Conservation (phyloP, 2,888 invertebrate genomes). For the Drosophila crucigera region DNA sequence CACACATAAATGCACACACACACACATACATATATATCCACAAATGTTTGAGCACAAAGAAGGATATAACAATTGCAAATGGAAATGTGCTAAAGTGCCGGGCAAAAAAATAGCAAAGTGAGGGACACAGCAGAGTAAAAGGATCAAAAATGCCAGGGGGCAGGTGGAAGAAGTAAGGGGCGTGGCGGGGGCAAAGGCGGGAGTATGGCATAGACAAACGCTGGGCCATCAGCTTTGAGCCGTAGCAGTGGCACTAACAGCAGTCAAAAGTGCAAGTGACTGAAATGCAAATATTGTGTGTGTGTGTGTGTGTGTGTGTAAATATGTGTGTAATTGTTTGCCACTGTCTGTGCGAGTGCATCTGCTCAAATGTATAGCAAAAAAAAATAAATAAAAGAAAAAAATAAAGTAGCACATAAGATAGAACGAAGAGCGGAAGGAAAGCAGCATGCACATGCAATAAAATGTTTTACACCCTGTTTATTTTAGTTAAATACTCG, state of each 20-base stretch:
- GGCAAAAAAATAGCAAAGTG: constrained; percentile 37
- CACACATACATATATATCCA: constrained; percentile 6
- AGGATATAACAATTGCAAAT: constrained; percentile 80
- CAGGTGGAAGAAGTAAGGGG: background rate
- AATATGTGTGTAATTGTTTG: constrained; percentile 30
- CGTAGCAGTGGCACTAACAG: constrained; percentile 18
- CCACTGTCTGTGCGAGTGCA: constrained; percentile 36
- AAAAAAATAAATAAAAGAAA: background rate
- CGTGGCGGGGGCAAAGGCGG: too few species aligned
- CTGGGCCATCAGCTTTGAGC: constrained; percentile 34
- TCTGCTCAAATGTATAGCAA: constrained; percentile 59
- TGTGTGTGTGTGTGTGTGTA: background rate
- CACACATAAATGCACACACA: constrained; percentile 3
- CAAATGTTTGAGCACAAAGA: constrained; percentile 62
- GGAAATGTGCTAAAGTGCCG: constrained; percentile 79
- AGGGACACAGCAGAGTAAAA: constrained; percentile 38
- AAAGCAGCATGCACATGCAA: constrained; percentile 49
- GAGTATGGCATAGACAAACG: constrained; percentile 26
- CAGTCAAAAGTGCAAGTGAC: constrained; percentile 77
- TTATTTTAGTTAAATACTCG: constrained; percentile 81
- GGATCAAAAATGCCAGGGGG: constrained; percentile 38
- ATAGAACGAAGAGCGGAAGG: background rate
- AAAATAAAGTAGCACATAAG: constrained; percentile 16
- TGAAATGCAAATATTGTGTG: constrained; percentile 69
- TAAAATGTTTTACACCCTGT: constrained; percentile 81